Conservation (phyloP, 2,888 invertebrate genomes). For the Phengaris alcon region DNA sequence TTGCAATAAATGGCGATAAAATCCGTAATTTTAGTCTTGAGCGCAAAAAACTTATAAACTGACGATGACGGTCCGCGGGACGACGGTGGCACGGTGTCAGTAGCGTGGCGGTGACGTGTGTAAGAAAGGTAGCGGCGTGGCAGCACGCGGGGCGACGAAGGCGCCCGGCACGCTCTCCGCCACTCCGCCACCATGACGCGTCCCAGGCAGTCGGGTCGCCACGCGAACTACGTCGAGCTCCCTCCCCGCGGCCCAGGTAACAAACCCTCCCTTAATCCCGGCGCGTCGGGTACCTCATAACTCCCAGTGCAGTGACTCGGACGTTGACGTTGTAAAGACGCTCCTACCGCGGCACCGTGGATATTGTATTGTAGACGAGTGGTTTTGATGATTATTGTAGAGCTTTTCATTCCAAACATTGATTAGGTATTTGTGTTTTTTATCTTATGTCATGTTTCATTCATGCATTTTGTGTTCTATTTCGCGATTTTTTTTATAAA, state of each 20-base stretch:
- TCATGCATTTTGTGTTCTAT: neutral
- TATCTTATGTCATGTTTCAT: neutral
- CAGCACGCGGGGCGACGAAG: slow-evolving; percentile 41
- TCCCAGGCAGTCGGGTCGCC: slow-evolving; percentile 73
- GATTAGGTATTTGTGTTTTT: neutral
- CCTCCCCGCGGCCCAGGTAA: slow-evolving; percentile 77
- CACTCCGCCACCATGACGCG: slow-evolving; percentile 75
- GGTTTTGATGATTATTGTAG: neutral
- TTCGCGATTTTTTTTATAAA: neutral
- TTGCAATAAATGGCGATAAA: neutral
- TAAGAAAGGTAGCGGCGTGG: slow-evolving; percentile 43
- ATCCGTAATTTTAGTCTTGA: neutral
- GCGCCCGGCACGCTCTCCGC: slow-evolving; percentile 48
- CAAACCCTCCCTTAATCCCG: neutral
- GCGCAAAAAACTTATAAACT: neutral
- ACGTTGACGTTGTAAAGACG: neutral
- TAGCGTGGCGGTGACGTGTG: slow-evolving; percentile 51
- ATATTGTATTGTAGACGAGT: neutral
- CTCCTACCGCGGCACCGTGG: neutral
- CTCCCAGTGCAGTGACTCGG: slow-evolving; percentile 25
- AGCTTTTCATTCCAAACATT: neutral
- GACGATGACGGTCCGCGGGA: slow-evolving; percentile 33
- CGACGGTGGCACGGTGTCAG: slow-evolving; percentile 45
- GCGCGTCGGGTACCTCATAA: neutral
- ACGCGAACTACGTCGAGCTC: slow-evolving; percentile 65